Evolutionary conservation across 2,797 vertebrate genomes (phyloP).

Genomic region (Mormyrops attenuatus): DNA sequence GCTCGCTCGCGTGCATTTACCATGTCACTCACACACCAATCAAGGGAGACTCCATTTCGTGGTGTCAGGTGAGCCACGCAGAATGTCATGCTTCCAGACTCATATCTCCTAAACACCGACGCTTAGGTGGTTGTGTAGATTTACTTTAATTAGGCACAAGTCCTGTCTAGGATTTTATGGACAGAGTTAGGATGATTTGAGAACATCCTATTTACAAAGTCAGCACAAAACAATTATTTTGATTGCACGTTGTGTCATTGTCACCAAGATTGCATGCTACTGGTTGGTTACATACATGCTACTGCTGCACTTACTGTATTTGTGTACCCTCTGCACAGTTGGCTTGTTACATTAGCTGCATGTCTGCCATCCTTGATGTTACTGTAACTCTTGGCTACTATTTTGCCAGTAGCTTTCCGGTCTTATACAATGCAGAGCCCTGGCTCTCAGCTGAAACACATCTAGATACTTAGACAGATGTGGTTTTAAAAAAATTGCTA

Average conservation of each 20-base stretch:
- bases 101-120: neutral
- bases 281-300: neutral
- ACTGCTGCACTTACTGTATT: neutral
- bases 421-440: neutral
- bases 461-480: neutral
- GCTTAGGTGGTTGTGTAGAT: neutral
- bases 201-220: slow-evolving; percentile 1
- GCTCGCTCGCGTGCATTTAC: neutral
- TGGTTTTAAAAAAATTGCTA: neutral
- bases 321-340: neutral
- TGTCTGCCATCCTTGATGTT: neutral
- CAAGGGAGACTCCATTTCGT: neutral
- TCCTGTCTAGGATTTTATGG: neutral
- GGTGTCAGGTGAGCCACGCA: neutral
- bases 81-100: neutral
- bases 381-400: neutral
- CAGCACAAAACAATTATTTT: neutral
- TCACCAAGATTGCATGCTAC: neutral
- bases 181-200: neutral
- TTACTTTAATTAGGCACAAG: neutral
- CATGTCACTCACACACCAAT: neutral
- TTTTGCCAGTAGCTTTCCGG: neutral
- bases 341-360: neutral
- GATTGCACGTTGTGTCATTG: neutral
- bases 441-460: neutral